phyloP scores from a whole-genome alignment of 2,888 invertebrate species.

The Erpobdella octoculata region DNA sequence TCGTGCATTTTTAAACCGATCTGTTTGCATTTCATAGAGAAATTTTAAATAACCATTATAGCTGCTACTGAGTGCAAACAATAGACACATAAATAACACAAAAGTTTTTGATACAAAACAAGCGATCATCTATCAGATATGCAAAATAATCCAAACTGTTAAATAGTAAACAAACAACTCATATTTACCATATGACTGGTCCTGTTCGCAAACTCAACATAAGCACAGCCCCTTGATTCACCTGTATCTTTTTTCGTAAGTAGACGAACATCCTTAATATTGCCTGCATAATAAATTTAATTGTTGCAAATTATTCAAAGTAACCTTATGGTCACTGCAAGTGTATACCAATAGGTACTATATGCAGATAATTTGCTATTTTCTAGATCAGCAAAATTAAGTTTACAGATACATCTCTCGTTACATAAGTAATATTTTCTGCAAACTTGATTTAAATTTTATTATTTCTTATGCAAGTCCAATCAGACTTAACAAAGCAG shows the following conservation, averaged over 20 bases:
- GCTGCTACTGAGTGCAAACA: neutral
- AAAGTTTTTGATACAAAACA: neutral
- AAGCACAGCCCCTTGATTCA: constrained; percentile 45
- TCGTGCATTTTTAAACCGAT: constrained; percentile 46
- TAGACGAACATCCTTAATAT: constrained; percentile 44
- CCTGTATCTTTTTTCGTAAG: constrained; percentile 44
- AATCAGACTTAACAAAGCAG: no score
- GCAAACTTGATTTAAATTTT: no score
- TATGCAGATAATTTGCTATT: no score
- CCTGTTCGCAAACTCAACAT: constrained; percentile 45
- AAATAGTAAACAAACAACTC: neutral
- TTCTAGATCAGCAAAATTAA: no score
- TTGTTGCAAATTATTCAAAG: neutral
- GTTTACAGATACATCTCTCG: no score
- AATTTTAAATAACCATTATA: neutral
- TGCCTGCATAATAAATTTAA: constrained; percentile 34
- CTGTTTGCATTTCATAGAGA: constrained; percentile 38
- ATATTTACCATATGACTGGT: constrained; percentile 43
- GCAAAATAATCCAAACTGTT: neutral
- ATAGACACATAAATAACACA: neutral
- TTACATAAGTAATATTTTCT: no score
- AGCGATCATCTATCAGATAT: neutral
- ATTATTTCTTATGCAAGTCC: no score
- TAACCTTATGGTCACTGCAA: no score
- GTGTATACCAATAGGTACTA: no score